Conservation (phyloP, 2,888 invertebrate species). For the Lithosia quadra region DNA sequence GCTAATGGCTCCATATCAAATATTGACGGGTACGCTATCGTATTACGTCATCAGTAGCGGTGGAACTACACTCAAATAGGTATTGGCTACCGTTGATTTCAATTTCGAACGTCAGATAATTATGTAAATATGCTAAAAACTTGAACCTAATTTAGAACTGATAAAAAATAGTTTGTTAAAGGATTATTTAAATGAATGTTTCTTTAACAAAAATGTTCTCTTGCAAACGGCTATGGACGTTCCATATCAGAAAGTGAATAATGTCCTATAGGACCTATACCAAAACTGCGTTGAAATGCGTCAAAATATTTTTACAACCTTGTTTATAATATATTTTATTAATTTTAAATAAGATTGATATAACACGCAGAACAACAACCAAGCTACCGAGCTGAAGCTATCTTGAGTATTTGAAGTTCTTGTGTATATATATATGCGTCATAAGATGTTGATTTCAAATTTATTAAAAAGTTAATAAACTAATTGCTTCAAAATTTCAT, state of each 20-base stretch:
- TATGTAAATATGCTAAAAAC: not conserved
- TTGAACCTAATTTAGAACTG: no score
- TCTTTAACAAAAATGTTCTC: not conserved
- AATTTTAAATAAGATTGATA: not conserved
- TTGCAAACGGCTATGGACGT: not conserved
- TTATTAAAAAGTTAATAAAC: no score
- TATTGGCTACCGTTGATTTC: constrained; percentile 54
- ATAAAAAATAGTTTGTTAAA: not conserved
- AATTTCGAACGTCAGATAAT: constrained; percentile 37
- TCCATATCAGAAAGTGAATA: not conserved
- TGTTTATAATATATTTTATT: not conserved
- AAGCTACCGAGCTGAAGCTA: not conserved
- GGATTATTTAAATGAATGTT: not conserved
- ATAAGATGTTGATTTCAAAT: not conserved
- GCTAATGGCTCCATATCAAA: constrained; percentile 82
- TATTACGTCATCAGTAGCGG: constrained; percentile 75
- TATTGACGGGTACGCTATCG: constrained; percentile 82
- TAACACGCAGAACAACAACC: not conserved
- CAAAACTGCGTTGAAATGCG: not conserved
- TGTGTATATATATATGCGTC: no score
- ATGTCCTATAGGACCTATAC: not conserved
- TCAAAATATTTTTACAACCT: not conserved
- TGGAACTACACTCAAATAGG: constrained; percentile 54
- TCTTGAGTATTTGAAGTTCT: not conserved
- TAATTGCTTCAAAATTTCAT: no score